phyloP scores from a whole-genome alignment of 2,888 invertebrate species.

The Nomada hirtipes region DNA sequence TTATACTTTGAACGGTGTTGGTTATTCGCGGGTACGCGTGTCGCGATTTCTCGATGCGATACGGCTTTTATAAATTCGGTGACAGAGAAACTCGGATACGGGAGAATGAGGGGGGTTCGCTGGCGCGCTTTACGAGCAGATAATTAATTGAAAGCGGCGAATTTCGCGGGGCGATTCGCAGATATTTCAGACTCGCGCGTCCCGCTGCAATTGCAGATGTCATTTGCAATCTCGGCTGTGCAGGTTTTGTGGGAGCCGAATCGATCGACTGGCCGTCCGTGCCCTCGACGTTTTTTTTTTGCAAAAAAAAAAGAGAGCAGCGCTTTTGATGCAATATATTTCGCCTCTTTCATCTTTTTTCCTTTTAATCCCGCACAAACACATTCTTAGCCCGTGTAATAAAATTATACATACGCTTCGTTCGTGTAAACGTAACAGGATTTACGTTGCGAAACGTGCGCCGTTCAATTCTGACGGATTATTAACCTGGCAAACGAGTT shows the following conservation, averaged over 20 bases:
- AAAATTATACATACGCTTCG: background rate
- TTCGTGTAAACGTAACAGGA: background rate
- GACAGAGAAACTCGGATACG: background rate
- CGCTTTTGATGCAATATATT: too few species aligned
- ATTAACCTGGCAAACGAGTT: slow-evolving; percentile 36
- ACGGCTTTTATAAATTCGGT: background rate
- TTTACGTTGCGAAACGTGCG: background rate
- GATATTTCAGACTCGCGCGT: slow-evolving; percentile 30
- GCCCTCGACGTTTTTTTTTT: background rate
- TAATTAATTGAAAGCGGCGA: slow-evolving; percentile 47
- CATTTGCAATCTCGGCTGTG: slow-evolving; percentile 34
- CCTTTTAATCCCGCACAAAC: background rate
- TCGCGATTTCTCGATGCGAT: slow-evolving; percentile 32
- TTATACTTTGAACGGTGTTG: background rate
- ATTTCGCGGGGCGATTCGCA: background rate
- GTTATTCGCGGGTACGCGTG: background rate
- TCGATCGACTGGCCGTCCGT: slow-evolving; percentile 7
- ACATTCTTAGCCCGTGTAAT: background rate
- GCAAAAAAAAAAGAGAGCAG: background rate
- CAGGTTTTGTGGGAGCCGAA: slow-evolving; percentile 2
- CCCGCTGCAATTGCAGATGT: slow-evolving; percentile 25
- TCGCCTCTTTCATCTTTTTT: too few species aligned
- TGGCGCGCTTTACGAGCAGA: slow-evolving; percentile 5
- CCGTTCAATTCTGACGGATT: slow-evolving; percentile 42
- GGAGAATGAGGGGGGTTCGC: background rate